Base-by-base conservation (phyloP, 2,888 invertebrate genomes). In the Synergus umbraculus region DNA sequence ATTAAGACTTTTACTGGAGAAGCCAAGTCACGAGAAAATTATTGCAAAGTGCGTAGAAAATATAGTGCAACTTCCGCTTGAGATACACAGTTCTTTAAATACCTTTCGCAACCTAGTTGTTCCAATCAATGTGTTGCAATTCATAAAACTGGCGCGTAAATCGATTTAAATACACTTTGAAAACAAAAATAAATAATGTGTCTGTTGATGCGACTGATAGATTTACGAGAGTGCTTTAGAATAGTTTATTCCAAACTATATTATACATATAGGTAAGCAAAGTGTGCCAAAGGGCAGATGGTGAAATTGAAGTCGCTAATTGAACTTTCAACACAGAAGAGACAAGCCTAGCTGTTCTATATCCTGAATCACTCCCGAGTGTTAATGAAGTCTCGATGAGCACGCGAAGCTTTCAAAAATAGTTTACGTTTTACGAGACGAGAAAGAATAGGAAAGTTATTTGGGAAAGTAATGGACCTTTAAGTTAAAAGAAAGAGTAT, bases 401-500 rank as follows among this genome's bases (percentile, higher is more conserved):
- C 60, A 60, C 60, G 60, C 22, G 22, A 60, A 60, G 22, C 60
- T 29, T 60, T 22, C 22, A 60, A 60, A 60, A 60, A 60, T 60
- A 22, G 12, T 60, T 60, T 22, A 60, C 2, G 60, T 54, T 54
- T 54, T 9, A 18, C 1, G 22, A 60, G 60, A 60, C 22, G 22
- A 13, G 22, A 22, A 29, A 60, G 22, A 60, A 60, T 60, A 49
- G 18, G 69, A 73, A 54, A 49, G 54, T 22, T 43, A 67, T 67
- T 73, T 37, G 73, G 54, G 73, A 73, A 73, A 73, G 73, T 73
- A 8, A 54, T 37, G 37, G 49, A 54, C 29, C 73, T 37, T 73
- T 73, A 54, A 54, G n/a, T 54, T 54, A 54, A 22, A 15, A 37
- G 49, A 73, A 73, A 49, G 37, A 73, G 73, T 15, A 9, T 73